Base-by-base conservation (phyloP, 2,113 vertebrate species). In the Desmodus rotundus region DNA sequence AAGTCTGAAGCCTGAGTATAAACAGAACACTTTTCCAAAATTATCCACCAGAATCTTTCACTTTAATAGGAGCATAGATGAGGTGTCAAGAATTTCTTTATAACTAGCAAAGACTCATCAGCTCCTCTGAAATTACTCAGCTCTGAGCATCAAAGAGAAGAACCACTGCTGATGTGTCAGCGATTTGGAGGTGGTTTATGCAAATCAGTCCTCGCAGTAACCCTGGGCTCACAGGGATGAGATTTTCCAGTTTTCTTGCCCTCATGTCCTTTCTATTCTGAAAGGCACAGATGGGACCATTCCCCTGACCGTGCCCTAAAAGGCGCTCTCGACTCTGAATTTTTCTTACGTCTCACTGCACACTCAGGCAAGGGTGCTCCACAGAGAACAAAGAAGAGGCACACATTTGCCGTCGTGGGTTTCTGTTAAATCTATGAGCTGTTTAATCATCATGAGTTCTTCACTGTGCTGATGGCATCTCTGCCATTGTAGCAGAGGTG, bases 61-160 rank as follows among this genome's bases (percentile, higher is more conserved):
- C 26, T 82, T 36, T 78, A 56, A 38, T 38, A 70, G 2, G 56
- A 95, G 67, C 85, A 54, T 2, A 63, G 54, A 70, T 74, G 76
- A 95, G 63, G 38, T 65, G 9, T 94, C 78, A 95, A 94, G 78
- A 91, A 58, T 86, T 73, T 94, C 93, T 96, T 96, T 78, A 10
- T 54, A 61, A 91, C 82, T 63, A 45, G 91, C 67, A 54, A 85
- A 95, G 77, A 63, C 54, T 93, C 80, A 87, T 89, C 82, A 47
- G 15, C 89, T 78, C 61, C 76, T 94, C 61, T 68, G 45, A 93
- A 96, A 83, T 74, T 63, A 76, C 45, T 96, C 77, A n/a, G 28
- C 61, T 88, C 61, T 94, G 65, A 94, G 96, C 81, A 72, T 52
- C 0, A 7, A 87, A 61, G 70, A 33, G 31, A 54, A 91, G 85